Evolutionary conservation across 2,113 vertebrate species (phyloP).

Genomic region (Myotis brandtii): DNA sequence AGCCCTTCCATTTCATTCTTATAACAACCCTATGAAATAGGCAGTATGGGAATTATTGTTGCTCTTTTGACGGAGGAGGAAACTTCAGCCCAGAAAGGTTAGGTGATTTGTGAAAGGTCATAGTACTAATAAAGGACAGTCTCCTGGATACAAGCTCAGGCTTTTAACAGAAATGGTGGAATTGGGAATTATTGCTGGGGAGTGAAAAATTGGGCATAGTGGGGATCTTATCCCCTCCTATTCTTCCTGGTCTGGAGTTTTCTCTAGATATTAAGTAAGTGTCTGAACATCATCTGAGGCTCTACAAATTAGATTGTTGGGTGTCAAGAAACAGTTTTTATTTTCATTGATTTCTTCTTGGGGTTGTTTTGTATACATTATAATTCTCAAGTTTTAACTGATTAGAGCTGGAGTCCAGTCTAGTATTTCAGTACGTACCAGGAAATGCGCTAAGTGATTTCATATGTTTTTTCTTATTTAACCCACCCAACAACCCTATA

Average conservation of each 20-base stretch:
- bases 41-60: background rate
- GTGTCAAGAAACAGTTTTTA: background rate
- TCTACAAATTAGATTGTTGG: background rate
- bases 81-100: background rate
- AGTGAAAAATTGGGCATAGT: background rate
- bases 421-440: background rate
- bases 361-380: conserved; percentile 32
- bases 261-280: background rate
- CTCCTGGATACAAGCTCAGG: background rate
- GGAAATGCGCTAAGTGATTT: conserved; percentile 25
- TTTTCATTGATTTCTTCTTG: conserved; percentile 38
- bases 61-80: background rate
- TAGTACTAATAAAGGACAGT: background rate
- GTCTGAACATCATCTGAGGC: background rate
- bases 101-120: background rate
- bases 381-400: conserved; percentile 39
- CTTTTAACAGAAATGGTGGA: background rate
- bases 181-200: background rate
- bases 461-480: background rate
- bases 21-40: background rate
- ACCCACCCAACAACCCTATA: background rate
- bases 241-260: background rate
- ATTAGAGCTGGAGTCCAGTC: background rate
- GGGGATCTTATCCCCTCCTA: background rate
- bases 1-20: conserved; percentile 19